Percentiles rank a stretch among this genome's conserved stretches.
phyloP scores from a whole-genome alignment of 2,888 invertebrate genomes.

The Resseliella maxima region DNA sequence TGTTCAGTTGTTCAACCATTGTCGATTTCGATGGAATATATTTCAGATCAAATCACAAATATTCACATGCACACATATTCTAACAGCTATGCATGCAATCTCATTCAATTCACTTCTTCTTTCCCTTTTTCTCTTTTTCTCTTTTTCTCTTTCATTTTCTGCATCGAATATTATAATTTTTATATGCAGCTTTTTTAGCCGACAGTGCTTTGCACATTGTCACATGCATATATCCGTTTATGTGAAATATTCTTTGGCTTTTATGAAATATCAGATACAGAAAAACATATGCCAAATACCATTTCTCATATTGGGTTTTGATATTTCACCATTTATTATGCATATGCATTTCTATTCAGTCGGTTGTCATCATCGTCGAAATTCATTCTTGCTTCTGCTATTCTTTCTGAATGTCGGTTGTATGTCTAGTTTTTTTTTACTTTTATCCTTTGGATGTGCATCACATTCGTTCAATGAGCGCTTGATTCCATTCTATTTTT shows the following conservation, averaged over 20 bases:
- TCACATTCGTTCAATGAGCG: background rate
- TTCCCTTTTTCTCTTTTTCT: background rate
- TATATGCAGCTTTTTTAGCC: constrained; percentile 1
- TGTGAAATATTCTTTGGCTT: constrained; percentile 29
- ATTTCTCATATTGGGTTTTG: constrained; percentile 47
- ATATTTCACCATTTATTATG: constrained; percentile 40
- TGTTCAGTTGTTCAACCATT: constrained; percentile 32
- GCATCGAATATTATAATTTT: constrained; percentile 41
- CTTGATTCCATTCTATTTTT: background rate
- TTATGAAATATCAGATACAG: constrained; percentile 33
- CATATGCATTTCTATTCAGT: constrained; percentile 30
- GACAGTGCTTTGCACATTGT: constrained; percentile 32
- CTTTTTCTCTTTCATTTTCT: background rate
- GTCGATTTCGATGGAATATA: constrained; percentile 22
- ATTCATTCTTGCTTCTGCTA: background rate
- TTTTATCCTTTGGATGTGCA: background rate
- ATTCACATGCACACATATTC: background rate
- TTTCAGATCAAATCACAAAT: constrained; percentile 34
- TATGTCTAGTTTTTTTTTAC: background rate
- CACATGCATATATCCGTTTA: constrained; percentile 53
- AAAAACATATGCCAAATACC: constrained; percentile 47
- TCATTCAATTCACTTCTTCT: constrained; percentile 10
- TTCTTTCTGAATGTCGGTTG: background rate
- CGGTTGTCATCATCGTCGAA: background rate
- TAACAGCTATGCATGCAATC: background rate